Evolutionary conservation across 2,797 vertebrate genomes (phyloP).

Genomic region (Pangasius mekongensis): DNA sequence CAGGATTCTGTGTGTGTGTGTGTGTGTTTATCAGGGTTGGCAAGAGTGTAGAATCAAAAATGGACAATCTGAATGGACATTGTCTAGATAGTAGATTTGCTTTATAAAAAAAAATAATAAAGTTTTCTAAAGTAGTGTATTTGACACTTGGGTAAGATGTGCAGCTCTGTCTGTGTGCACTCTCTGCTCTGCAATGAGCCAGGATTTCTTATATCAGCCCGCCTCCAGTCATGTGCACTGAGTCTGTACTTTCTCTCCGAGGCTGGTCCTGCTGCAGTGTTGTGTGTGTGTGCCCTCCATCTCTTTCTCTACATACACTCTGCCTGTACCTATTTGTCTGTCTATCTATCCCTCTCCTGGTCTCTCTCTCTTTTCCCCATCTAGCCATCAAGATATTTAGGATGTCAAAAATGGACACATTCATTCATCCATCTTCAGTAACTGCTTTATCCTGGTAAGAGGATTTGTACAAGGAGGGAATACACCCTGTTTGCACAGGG

Average conservation of each 20-base stretch:
- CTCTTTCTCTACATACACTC: background rate
- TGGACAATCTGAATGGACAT: background rate
- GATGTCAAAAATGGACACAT: background rate
- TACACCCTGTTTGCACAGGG: background rate
- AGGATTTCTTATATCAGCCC: background rate
- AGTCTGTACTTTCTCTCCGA: background rate
- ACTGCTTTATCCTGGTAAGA: background rate
- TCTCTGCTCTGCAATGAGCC: background rate
- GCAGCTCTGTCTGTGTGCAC: background rate
- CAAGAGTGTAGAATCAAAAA: background rate
- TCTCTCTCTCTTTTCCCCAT: background rate
- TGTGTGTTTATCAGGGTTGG: background rate
- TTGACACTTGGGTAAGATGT: background rate
- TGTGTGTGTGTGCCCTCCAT: background rate
- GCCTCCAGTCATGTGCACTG: background rate
- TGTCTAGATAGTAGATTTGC: background rate
- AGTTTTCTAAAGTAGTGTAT: background rate
- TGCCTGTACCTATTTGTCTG: background rate
- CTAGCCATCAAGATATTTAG: background rate
- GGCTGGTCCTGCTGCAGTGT: background rate
- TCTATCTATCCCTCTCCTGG: background rate
- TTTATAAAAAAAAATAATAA: too few species aligned
- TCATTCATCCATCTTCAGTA: background rate
- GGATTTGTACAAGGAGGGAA: background rate
- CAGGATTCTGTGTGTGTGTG: background rate